phyloP scores from a whole-genome alignment of 1,140 invertebrate species.

The Danaus melanippus region DNA sequence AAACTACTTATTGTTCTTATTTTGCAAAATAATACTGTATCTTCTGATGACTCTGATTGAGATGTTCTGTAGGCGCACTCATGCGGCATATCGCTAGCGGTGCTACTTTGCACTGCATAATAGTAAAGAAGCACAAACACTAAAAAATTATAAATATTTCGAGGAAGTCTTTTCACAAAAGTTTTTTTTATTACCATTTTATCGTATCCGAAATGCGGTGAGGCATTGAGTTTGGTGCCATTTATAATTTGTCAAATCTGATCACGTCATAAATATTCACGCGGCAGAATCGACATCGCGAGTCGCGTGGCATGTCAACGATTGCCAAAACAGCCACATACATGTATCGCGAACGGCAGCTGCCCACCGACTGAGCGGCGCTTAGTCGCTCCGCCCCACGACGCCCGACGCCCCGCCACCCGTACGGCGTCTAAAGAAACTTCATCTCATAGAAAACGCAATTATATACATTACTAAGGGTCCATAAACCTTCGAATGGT shows the following conservation, averaged over 20 bases:
- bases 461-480: constrained; percentile 33
- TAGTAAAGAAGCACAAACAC: constrained; percentile 66
- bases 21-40: constrained; percentile 62
- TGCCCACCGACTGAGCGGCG: constrained; percentile 64
- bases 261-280: constrained; percentile 67
- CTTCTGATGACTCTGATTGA: constrained; percentile 57
- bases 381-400: constrained; percentile 52
- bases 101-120: constrained; percentile 48
- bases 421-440: constrained; percentile 58
- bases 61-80: constrained; percentile 63
- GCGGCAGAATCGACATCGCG: constrained; percentile 54
- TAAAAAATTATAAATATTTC: constrained; percentile 57
- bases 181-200: constrained; percentile 68
- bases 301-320: constrained; percentile 51
- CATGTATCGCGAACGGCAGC: constrained; percentile 43
- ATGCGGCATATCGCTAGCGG: constrained; percentile 59
- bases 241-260: constrained; percentile 54
- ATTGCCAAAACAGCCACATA: constrained; percentile 23
- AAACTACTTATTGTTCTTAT: constrained; percentile 65
- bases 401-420: constrained; percentile 46
- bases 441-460: constrained; percentile 60
- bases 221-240: constrained; percentile 56
- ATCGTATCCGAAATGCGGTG: constrained; percentile 39
- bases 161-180: constrained; percentile 54
- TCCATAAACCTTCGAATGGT: constrained; percentile 60